Evolutionary conservation across 2,888 invertebrate genomes (phyloP), one percentile per base, ranked within the genome.

Genomic region (Drosophila multiciliata): DNA sequence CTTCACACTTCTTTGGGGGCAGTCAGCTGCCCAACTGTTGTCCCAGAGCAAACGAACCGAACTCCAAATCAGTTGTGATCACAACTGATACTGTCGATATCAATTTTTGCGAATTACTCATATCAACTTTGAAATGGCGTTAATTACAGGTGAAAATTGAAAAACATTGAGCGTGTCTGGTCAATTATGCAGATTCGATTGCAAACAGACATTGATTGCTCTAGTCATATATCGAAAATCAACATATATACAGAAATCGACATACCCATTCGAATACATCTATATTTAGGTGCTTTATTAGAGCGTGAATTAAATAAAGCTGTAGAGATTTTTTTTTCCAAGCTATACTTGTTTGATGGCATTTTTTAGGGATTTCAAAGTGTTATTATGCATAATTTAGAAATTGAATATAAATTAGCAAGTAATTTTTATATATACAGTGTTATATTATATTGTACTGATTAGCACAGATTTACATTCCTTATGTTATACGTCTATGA

Each of bases 61-160:
- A 45, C 45, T 68, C 50, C 49, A 68, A 76, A 76, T 62, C 66
- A 59, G 32, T 65, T 62, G 66, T 42, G 65, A 88, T 73, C 78
- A 74, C 35, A 29, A 29, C 85, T 87, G 85, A 85, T 85, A 80
- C 15, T 77, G 72, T 70, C 66, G 36, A 42, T 64, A 80, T 68
- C 66, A 80, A 88, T 83, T 85, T 70, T 69, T 23, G 73, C 55
- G 74, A 76, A 85, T 89, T 72, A 65, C 63, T 61, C 78, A 78
- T 83, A 83, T 76, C 83, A 64, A 73, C 42, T 57, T 54, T 66
- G 74, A 70, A 50, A 57, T 72, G 73, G 73, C 81, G 87, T 76
- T 87, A 90, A 90, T 87, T 90, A 76, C 50, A 87, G 87, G 89
- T 80, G 87, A 87, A 79, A 87, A 90, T 87, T 89, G 81, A 79